phyloP scores from a whole-genome alignment of 1,140 invertebrate genomes.

The Andricus grossulariae region DNA sequence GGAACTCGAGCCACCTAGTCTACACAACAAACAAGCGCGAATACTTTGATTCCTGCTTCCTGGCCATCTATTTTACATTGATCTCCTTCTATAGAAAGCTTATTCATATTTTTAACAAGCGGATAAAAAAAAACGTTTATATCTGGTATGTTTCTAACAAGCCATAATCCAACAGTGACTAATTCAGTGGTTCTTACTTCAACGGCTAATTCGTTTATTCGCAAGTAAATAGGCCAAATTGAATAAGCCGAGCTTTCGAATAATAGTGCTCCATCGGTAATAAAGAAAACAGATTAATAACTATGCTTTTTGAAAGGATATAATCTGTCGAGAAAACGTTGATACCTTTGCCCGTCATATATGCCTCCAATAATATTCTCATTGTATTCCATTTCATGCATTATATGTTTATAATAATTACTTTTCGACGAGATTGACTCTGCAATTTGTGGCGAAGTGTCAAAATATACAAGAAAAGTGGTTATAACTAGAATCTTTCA shows the following conservation, averaged over 20 bases:
- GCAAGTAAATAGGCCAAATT: not conserved
- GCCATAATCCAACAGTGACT: not conserved
- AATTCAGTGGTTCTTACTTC: not conserved
- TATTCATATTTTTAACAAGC: conserved; percentile 43
- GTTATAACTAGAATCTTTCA: conserved; percentile 19
- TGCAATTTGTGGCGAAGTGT: conserved; percentile 23
- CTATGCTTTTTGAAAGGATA: not conserved
- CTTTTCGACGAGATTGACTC: conserved; percentile 36
- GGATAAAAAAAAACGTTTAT: conserved; percentile 35
- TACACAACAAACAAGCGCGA: conserved; percentile 40
- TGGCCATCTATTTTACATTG: conserved; percentile 35
- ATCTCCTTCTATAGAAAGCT: conserved; percentile 33
- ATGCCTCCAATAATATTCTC: conserved; percentile 33
- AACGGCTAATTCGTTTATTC: not conserved
- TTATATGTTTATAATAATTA: conserved; percentile 28
- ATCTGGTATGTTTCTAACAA: not conserved
- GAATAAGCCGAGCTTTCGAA: not conserved
- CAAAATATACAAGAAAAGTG: conserved; percentile 38
- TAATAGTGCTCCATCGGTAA: not conserved
- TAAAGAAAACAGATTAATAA: conserved; percentile 35
- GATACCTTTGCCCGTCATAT: conserved; percentile 37
- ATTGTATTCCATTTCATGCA: conserved; percentile 23
- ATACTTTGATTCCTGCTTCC: conserved; percentile 38
- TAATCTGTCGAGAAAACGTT: conserved; percentile 31
- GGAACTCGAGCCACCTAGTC: too few relatives aligned